Conservation (phyloP, 2,888 invertebrate genomes). For the Synanthedon formicaeformis region DNA sequence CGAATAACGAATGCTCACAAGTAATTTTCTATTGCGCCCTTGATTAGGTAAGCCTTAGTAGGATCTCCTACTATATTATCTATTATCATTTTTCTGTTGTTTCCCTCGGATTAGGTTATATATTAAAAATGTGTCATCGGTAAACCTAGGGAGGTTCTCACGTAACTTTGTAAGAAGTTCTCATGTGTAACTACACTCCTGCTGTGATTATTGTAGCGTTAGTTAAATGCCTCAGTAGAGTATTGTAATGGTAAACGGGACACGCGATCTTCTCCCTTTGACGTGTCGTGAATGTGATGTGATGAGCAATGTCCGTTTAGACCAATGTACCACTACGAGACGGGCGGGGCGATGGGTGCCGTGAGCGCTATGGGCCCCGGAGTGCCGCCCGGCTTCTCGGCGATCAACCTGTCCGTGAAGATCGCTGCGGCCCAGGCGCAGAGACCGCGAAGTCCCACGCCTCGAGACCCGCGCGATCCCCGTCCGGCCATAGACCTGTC, state of each 20-base stretch:
- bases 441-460: conserved; percentile 79
- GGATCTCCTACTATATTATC: no score
- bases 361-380: conserved; percentile 75
- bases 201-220: not conserved
- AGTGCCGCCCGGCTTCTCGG: conserved; percentile 81
- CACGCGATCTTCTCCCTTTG: not conserved
- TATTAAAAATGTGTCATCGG: no score
- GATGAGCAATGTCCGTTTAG: conserved; percentile 49
- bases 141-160: no score
- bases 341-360: conserved; percentile 71
- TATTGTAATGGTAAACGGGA: not conserved
- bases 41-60: no score
- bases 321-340: conserved; percentile 87
- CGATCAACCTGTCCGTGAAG: conserved; percentile 87
- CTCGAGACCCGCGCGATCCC: conserved; percentile 81
- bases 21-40: no score
- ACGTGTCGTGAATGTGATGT: not conserved
- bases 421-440: conserved; percentile 81
- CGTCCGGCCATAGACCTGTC: conserved; percentile 89
- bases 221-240: not conserved
- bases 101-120: no score
- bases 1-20: no score
- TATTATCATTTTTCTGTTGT: no score
- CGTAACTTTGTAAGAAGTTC: no score
- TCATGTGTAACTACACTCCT: no score